These are phyloP conservation scores for Acanthosoma haemorrhoidale DNA, from an alignment of 2,888 invertebrate genomes.

Conservation along the genomic window DNA sequence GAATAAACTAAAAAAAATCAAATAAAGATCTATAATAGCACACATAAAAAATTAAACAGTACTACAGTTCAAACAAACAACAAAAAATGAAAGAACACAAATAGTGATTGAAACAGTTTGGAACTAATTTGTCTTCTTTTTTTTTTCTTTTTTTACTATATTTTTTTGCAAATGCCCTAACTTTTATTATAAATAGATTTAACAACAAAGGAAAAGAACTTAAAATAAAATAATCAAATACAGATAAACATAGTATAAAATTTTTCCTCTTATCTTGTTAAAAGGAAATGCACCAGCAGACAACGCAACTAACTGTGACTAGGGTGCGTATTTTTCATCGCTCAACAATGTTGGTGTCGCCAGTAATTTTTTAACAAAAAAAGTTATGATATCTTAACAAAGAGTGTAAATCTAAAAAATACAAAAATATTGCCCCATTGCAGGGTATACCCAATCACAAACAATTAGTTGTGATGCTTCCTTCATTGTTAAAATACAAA, in stretches of 20 bases:
- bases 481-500: conserved; percentile 29
- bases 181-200: conserved; percentile 40
- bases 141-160: background rate
- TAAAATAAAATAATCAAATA: conserved; percentile 41
- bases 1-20: conserved; percentile 31
- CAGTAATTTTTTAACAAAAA: conserved; percentile 37
- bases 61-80: conserved; percentile 33
- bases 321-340: conserved; percentile 39
- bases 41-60: conserved; percentile 31
- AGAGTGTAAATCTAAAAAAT: conserved; percentile 39
- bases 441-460: conserved; percentile 27
- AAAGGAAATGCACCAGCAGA: conserved; percentile 41
- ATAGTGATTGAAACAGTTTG: conserved; percentile 23
- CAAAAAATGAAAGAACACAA: conserved; percentile 29
- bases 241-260: conserved; percentile 41
- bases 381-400: conserved; percentile 40
- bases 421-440: conserved; percentile 32
- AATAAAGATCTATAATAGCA: conserved; percentile 10
- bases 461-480: conserved; percentile 27
- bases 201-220: conserved; percentile 41
- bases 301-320: conserved; percentile 41
- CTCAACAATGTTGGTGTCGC: conserved; percentile 42
- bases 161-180: conserved; percentile 26
- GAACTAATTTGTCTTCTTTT: conserved; percentile 31
- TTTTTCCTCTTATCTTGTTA: conserved; percentile 36